Evolutionary conservation across 2,797 vertebrate genomes (phyloP).

Genomic region (Clamator glandarius): DNA sequence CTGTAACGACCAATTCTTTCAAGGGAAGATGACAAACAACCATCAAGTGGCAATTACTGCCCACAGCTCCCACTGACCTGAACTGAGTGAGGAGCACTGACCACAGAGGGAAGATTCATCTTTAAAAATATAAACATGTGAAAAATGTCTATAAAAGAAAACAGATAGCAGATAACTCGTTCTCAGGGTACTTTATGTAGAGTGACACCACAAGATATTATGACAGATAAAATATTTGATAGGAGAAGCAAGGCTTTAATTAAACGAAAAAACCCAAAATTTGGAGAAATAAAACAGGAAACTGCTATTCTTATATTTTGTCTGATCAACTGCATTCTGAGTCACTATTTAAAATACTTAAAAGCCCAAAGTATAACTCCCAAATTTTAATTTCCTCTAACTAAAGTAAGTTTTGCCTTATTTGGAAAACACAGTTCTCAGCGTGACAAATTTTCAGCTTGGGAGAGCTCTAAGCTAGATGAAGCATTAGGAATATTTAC

Average conservation of each 20-base stretch:
- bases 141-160: not conserved
- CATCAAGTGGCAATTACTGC: not conserved
- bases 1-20: not conserved
- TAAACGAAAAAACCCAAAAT: not conserved
- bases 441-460: not conserved
- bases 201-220: not conserved
- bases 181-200: not conserved
- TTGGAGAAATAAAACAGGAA: not conserved
- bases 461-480: not conserved
- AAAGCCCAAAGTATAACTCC: not conserved
- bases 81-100: not conserved
- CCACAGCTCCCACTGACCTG: not conserved
- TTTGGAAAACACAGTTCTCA: not conserved
- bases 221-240: not conserved
- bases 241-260: not conserved
- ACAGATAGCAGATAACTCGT: not conserved
- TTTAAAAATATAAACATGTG: not conserved
- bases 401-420: not conserved
- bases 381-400: not conserved
- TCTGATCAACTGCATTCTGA: not conserved
- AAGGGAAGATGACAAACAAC: not conserved
- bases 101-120: not conserved
- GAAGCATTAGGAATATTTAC: not conserved
- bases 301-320: not conserved
- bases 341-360: not conserved